Evolutionary conservation across 2,797 vertebrate species (phyloP).

Genomic region (Gymnoscopelus braueri): DNA sequence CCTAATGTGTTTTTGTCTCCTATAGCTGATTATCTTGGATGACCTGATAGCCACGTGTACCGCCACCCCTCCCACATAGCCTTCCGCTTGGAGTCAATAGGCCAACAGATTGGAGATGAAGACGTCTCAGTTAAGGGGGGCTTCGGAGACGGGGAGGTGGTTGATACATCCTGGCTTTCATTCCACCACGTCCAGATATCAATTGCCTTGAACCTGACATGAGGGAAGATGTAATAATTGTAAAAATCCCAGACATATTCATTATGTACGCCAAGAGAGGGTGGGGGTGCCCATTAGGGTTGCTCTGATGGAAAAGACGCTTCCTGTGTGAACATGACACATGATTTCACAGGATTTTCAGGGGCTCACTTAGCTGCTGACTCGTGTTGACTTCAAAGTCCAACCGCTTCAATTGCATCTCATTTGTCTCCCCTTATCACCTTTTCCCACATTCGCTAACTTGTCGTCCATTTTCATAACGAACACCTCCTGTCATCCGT

Average conservation of each 20-base stretch:
- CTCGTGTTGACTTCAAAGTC: constrained; percentile 3
- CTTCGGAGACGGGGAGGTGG: background rate
- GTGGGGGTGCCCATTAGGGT: background rate
- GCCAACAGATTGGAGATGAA: constrained; percentile 1
- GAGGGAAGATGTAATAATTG: constrained; percentile 9
- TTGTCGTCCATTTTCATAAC: background rate
- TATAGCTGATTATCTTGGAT: too few species aligned
- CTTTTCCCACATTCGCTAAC: background rate
- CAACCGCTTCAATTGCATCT: background rate
- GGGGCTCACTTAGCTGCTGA: constrained; percentile 1
- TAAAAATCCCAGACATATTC: constrained; percentile 2
- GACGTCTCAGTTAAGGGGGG: background rate
- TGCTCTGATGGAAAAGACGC: constrained; percentile 1
- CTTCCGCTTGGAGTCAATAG: too few species aligned
- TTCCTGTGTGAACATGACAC: constrained; percentile 14
- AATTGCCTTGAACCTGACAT: constrained; percentile 9
- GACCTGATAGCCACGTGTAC: too few species aligned
- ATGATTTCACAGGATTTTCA: background rate
- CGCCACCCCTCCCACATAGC: too few species aligned
- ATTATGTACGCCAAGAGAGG: background rate
- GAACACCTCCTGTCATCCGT: background rate
- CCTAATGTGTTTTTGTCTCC: too few species aligned
- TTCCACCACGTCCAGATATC: background rate
- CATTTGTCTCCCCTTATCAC: constrained; percentile 2
- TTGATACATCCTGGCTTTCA: background rate